phyloP scores from a whole-genome alignment of 2,113 vertebrate species.

The Cyphomyrus discorhynchus region DNA sequence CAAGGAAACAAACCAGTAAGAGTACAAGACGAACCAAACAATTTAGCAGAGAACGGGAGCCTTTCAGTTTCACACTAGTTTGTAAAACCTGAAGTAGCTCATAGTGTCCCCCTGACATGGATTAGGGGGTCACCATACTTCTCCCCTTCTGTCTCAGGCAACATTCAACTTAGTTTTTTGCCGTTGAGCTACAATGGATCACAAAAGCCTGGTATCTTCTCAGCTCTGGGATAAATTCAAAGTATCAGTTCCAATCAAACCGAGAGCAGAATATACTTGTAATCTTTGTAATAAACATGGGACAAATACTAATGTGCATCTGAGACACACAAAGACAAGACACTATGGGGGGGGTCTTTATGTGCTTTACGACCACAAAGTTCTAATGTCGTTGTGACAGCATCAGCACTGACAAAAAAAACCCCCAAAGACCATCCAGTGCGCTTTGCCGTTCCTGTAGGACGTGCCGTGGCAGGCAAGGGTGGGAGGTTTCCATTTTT shows the following conservation, averaged over 20 bases:
- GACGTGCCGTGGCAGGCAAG: not conserved
- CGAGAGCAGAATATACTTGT: not conserved
- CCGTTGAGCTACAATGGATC: not conserved
- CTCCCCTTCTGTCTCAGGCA: not conserved
- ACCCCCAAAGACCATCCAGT: not conserved
- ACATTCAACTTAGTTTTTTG: not conserved
- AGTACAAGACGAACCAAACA: no score
- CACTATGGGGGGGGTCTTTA: not conserved
- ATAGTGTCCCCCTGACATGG: no score
- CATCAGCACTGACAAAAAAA: not conserved
- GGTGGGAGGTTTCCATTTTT: not conserved
- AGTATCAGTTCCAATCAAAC: not conserved
- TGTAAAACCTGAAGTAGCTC: no score
- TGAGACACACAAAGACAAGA: not conserved
- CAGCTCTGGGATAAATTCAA: not conserved
- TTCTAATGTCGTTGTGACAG: not conserved
- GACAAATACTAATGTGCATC: not conserved
- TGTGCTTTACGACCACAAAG: not conserved
- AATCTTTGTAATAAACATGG: not conserved
- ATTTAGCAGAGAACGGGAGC: no score
- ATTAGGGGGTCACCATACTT: no score
- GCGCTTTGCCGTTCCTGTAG: not conserved
- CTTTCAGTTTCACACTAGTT: no score
- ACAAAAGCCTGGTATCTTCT: not conserved
- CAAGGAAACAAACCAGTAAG: no score